These are phyloP conservation scores for Telmatherina bonti DNA, from an alignment of 2,797 vertebrate species.

Conservation along the genomic window DNA sequence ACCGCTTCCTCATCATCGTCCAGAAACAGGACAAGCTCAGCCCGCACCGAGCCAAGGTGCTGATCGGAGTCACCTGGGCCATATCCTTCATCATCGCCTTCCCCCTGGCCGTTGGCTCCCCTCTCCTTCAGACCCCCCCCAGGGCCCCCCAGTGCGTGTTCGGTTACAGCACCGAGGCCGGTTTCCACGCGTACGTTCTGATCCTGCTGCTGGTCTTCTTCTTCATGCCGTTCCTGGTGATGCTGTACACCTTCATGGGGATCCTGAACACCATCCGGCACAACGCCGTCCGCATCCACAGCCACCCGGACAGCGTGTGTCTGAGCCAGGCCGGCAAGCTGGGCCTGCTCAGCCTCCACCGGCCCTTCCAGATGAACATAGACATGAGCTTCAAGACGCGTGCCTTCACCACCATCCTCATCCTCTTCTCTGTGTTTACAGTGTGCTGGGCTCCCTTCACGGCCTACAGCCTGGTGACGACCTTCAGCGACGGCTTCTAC, in stretches of 20 bases:
- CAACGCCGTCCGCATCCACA: conserved; percentile 95
- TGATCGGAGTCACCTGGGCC: conserved; percentile 93
- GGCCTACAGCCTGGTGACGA: conserved; percentile 93
- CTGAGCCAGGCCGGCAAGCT: conserved; percentile 96
- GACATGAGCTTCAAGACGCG: conserved; percentile 99
- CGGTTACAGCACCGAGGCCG: conserved; percentile 87
- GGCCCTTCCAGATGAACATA: conserved; percentile 96
- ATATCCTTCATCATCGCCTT: conserved; percentile 91
- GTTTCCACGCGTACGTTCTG: conserved; percentile 91
- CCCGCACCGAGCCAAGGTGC: conserved; percentile 92
- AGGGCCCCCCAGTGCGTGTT: conserved; percentile 97
- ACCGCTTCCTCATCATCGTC: conserved; percentile 97
- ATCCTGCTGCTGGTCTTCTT: conserved; percentile 91
- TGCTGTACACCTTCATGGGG: conserved; percentile 96
- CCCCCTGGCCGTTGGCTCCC: conserved; percentile 90
- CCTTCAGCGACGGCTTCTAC: conserved; percentile 92
- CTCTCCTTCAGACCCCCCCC: conserved; percentile 89
- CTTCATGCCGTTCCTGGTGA: conserved; percentile 93
- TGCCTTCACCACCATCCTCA: conserved; percentile 99
- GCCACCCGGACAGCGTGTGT: conserved; percentile 93
- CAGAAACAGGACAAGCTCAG: conserved; percentile 97
- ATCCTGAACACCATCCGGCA: conserved; percentile 96
- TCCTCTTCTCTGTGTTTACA: conserved; percentile 96
- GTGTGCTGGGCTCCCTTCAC: conserved; percentile 95
- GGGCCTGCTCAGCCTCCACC: conserved; percentile 94